Base-by-base conservation (phyloP, 2,113 vertebrate genomes). In the Syrmaticus mikado region DNA sequence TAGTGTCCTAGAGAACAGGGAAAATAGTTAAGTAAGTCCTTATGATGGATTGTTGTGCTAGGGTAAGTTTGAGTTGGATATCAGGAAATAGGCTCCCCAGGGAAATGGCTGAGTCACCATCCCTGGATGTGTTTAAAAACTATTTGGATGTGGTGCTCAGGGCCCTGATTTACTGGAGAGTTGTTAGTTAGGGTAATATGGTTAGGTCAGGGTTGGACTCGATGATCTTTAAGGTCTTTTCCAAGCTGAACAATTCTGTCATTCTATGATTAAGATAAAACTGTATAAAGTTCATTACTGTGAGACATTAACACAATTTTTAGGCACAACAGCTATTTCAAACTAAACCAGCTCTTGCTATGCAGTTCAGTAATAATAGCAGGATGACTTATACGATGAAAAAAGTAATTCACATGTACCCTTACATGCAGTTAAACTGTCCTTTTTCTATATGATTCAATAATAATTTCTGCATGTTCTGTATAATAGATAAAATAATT, bases 401-500 rank as follows among this genome's bases (percentile, higher is more conserved):
- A 72, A 71, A 85, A 85, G 52, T 85, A 91, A 86, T 92, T 89
- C 38, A 72, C 11, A 60, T 30, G 15, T 36, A 68, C 27, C 25
- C 28, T 82, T 67, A 34, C 24, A 81, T 61, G 66, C 25, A 79
- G 55, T 77, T 92, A 75, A 94, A 70, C 30, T 66, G 32, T 48
- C 50, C 13, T 28, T 50, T 91, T 71, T 46, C 92, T 83, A 1
- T 77, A 45, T 55, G 36, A 55, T 80, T 79, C 45, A 53, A 60
- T 10, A 64, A 20, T 76, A 82, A 66, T 89, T 53, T 38, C 58
- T 95, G 41, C 7, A 60, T 53, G 27, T 82, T 24, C n/a, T 82
- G 14, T 84, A 8, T 48, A 57, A 61, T 62, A 60, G 41, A 24
- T 87, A 91, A 84, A 93, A 55, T 82, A 91, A 84, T 92, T 84